Evolutionary conservation across 2,888 invertebrate species (phyloP).

Genomic region (Diaphora mendica): DNA sequence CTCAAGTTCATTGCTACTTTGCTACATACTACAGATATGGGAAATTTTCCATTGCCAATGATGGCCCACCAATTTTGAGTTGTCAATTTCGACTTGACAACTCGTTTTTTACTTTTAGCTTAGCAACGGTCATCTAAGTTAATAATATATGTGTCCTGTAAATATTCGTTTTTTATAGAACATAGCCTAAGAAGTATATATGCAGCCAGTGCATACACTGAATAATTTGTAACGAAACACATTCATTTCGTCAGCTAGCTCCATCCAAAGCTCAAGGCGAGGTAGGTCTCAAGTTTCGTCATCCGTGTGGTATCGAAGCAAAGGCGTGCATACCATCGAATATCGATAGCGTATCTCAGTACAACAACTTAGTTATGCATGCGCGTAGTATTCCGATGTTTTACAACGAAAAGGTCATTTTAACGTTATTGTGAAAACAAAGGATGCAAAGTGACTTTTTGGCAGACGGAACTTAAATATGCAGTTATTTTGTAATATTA

Average conservation of each 20-base stretch:
- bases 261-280: slow-evolving; percentile 65
- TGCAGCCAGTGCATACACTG: neutral
- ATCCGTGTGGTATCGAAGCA: slow-evolving; percentile 33
- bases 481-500: neutral
- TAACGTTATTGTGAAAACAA: neutral
- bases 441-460: neutral
- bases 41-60: slow-evolving; percentile 11
- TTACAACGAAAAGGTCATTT: neutral
- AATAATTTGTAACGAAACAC: slow-evolving; percentile 31
- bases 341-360: neutral
- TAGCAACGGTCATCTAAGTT: neutral
- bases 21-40: slow-evolving; percentile 3
- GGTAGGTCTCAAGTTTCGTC: slow-evolving; percentile 55
- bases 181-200: neutral
- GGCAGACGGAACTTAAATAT: neutral
- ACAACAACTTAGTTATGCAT: neutral
- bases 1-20: slow-evolving; percentile 18
- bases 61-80: neutral
- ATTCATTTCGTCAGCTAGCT: slow-evolving; percentile 60
- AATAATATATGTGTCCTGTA: too few relatives aligned
- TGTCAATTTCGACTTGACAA: slow-evolving; percentile 3
- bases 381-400: neutral
- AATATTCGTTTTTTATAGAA: neutral
- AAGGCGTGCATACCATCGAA: slow-evolving; percentile 9
- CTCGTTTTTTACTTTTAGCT: neutral